Base-by-base conservation (phyloP, 2,113 vertebrate genomes). In the Oncorhynchus kisutch region DNA sequence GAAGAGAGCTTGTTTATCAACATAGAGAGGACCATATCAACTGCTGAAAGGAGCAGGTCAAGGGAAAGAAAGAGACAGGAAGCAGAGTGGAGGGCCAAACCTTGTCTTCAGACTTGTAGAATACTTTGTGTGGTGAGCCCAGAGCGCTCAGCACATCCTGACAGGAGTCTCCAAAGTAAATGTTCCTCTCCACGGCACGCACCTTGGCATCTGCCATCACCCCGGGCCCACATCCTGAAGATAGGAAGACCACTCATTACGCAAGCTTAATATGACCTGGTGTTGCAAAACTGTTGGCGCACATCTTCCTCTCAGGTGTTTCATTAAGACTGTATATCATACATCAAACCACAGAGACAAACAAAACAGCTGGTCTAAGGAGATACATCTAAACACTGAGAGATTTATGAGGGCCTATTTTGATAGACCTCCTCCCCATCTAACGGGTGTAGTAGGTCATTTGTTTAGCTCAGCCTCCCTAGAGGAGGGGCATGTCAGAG, bases 101-200 rank as follows among this genome's bases (percentile, higher is more conserved):
- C 96, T 99, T 99, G 87, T 99, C 98, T 86, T 99, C 97, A 0
- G 98, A 99, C 86, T 99, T 99, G 92, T 98, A 99, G 91, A 99
- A 99, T 89, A 98, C 93, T 86, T 99, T 99, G 90, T 99, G 97
- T 3, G 98, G 98, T 20, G 97, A 98, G 11, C 97, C 97, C 88
- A 99, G 87, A 85, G 95, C 96, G 70, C 96, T 96, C 82, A 99
- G 92, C 57, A 99, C 97, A 75, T 99, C 96, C 92, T 99, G 97
- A 92, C 97, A 99, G 0, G 97, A 99, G 82, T 99, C 97, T 48
- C 97, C 97, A 20, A 99, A 99, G 92, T 93, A 97, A 73, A 99
- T 97, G 2, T 90, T 96, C 73, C 96, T 95, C 82, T 99, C 97
- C 7, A 98, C 89, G 24, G 93, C 95, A 86, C 95, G 94, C 85